Evolutionary conservation across 2,113 vertebrate species (phyloP).

Genomic region (Oncorhynchus gorbuscha): DNA sequence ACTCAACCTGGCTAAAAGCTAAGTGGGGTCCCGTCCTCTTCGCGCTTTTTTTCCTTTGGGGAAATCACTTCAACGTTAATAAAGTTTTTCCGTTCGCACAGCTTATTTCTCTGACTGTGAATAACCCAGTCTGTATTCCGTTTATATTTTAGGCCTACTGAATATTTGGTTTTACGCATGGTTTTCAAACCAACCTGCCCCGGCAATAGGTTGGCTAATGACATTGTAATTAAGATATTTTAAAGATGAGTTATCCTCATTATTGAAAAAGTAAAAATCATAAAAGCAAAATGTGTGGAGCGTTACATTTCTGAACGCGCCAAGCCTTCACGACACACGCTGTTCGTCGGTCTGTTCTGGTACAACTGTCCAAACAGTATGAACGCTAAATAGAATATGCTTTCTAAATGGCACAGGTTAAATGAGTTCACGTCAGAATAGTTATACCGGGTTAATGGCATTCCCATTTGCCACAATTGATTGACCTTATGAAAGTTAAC

Average conservation of each 20-base stretch:
- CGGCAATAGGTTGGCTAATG: too few relatives aligned
- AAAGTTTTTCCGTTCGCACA: neutral
- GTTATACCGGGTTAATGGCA: slow-evolving; percentile 1
- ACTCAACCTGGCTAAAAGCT: slow-evolving; percentile 42
- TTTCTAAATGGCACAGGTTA: neutral
- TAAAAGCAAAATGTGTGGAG: neutral
- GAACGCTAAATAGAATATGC: neutral
- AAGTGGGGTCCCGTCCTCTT: slow-evolving; percentile 38
- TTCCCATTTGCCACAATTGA: slow-evolving; percentile 18
- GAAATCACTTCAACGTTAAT: slow-evolving; percentile 18
- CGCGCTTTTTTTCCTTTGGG: slow-evolving; percentile 11
- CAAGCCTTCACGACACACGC: neutral
- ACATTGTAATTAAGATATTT: neutral
- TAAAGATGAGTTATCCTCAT: neutral
- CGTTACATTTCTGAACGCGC: neutral
- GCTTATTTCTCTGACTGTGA: neutral
- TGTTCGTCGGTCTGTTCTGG: neutral
- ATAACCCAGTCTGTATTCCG: neutral
- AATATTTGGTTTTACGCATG: neutral
- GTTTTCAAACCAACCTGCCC: neutral
- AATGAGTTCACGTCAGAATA: neutral
- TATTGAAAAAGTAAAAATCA: neutral
- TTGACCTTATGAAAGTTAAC: slow-evolving; percentile 4
- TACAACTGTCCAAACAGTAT: neutral
- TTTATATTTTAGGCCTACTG: neutral